A percentile compares a stretch with the other conserved stretches of the same genome.
Evolutionary conservation across 2,888 invertebrate genomes (phyloP).

Genomic region (Sipha maydis): DNA sequence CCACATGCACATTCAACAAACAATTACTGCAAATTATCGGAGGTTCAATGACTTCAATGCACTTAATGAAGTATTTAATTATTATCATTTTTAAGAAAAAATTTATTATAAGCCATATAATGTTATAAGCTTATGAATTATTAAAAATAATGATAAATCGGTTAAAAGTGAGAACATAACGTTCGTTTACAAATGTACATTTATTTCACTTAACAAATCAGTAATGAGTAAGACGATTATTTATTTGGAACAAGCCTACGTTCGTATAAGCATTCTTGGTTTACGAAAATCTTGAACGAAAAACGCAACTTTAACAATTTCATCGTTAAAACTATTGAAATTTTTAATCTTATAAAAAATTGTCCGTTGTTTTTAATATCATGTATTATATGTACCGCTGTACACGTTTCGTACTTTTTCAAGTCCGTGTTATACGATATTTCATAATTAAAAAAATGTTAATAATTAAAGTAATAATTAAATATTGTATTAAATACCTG

Average conservation of each 20-base stretch:
- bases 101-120: no score
- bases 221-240: no score
- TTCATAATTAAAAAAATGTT: no score
- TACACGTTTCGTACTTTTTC: background rate
- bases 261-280: background rate
- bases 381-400: background rate
- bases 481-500: conserved; percentile 1
- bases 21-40: background rate
- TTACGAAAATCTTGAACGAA: background rate
- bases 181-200: no score
- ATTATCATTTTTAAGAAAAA: no score
- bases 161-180: no score
- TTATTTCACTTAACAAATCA: no score
- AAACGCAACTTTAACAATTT: background rate
- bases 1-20: background rate
- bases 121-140: no score
- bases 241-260: no score
- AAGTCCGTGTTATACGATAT: no score
- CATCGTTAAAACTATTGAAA: background rate
- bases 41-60: background rate
- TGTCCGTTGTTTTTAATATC: background rate
- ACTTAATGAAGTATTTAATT: no score
- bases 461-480: background rate
- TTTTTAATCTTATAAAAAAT: background rate
- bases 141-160: no score